These are phyloP conservation scores for Desoria tigrina DNA, from an alignment of 2,888 invertebrate species.

Conservation along the genomic window DNA sequence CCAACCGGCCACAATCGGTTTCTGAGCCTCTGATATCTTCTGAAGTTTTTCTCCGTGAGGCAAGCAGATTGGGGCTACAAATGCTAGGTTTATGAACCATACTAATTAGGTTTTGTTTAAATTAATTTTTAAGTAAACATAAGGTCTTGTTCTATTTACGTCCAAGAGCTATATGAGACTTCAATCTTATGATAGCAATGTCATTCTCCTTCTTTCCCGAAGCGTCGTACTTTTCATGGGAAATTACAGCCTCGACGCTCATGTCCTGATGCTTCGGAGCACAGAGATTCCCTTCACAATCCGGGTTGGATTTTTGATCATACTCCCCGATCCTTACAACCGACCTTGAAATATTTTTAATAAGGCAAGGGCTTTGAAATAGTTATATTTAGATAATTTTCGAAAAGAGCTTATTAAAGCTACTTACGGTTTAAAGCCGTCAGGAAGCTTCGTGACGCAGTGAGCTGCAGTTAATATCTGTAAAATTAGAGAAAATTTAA, in stretches of 20 bases:
- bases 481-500: not conserved
- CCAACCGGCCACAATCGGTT: constrained; percentile 40
- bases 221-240: constrained; percentile 37
- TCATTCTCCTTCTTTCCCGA: constrained; percentile 41
- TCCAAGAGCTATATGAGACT: constrained; percentile 27
- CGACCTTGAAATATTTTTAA: too few relatives aligned
- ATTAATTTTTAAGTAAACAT: not conserved
- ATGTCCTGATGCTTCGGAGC: constrained; percentile 48
- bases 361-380: too few relatives aligned
- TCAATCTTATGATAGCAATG: constrained; percentile 38
- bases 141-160: constrained; percentile 25
- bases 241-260: constrained; percentile 33
- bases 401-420: not conserved
- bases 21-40: constrained; percentile 10
- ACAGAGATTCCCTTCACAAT: constrained; percentile 41
- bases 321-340: constrained; percentile 48
- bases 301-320: constrained; percentile 30
- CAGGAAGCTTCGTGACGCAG: constrained; percentile 33
- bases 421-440: constrained; percentile 34
- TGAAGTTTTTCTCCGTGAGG: constrained; percentile 34
- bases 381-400: not conserved
- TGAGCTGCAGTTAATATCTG: constrained; percentile 33
- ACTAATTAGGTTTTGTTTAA: not conserved
- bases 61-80: constrained; percentile 38
- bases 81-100: constrained; percentile 25